phyloP scores from a whole-genome alignment of 2,888 invertebrate genomes.

The Hirudinaria manillensis region DNA sequence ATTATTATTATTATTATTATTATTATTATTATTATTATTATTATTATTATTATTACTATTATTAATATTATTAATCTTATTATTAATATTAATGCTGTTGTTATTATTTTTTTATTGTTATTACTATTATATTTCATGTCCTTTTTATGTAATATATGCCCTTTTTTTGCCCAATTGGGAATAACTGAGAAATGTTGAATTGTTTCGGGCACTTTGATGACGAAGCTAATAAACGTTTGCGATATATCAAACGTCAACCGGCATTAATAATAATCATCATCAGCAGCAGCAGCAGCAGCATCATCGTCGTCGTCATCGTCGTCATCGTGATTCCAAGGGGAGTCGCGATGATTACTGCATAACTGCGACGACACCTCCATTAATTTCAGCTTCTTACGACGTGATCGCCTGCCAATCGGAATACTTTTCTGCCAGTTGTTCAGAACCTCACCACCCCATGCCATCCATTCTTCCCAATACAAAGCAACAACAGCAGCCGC shows the following conservation, averaged over 20 bases:
- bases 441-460: not conserved
- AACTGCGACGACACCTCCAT: too few relatives aligned
- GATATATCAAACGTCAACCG: too few relatives aligned
- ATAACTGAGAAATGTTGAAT: too few relatives aligned
- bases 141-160: not conserved
- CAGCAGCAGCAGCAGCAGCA: too few relatives aligned
- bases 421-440: slow-evolving; percentile 11
- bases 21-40: not conserved
- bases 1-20: not conserved
- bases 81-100: not conserved
- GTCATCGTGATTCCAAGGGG: too few relatives aligned
- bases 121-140: not conserved
- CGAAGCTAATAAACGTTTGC: too few relatives aligned
- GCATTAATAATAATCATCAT: too few relatives aligned
- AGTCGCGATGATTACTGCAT: too few relatives aligned
- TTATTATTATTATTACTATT: not conserved
- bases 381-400: slow-evolving; percentile 1
- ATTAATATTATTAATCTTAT: slow-evolving; percentile 5
- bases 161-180: too few relatives aligned
- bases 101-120: slow-evolving; percentile 5
- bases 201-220: too few relatives aligned
- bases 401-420: slow-evolving; percentile 19
- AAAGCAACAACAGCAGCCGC: not conserved
- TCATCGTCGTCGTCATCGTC: too few relatives aligned
- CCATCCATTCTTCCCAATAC: not conserved